Evolutionary conservation across 2,888 invertebrate species (phyloP).

Genomic region (Thera obeliscata): DNA sequence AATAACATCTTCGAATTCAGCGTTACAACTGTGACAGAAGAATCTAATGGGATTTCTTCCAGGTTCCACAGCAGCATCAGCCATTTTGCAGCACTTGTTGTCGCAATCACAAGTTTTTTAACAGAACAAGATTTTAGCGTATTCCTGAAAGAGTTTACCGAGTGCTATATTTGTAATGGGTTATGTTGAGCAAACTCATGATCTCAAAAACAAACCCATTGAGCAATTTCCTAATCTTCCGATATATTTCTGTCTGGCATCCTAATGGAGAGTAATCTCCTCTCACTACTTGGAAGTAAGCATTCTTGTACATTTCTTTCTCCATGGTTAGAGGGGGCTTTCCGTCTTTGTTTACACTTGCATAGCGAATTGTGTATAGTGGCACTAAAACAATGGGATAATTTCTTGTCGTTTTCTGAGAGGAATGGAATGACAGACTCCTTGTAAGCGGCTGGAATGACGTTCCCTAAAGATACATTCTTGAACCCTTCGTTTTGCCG

Average conservation of each 20-base stretch:
- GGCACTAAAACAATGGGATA: conserved; percentile 73
- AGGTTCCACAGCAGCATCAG: conserved; percentile 84
- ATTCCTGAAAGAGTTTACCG: background rate
- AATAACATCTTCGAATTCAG: conserved; percentile 91
- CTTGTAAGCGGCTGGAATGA: conserved; percentile 93
- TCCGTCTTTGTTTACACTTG: conserved; percentile 85
- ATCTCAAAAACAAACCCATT: conserved; percentile 39
- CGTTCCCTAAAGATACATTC: conserved; percentile 98
- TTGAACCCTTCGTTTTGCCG: conserved; percentile 98
- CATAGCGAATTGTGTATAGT: conserved; percentile 89
- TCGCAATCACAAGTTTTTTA: conserved; percentile 53
- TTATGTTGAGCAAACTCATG: conserved; percentile 20
- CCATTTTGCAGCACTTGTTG: conserved; percentile 67
- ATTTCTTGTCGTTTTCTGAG: conserved; percentile 88
- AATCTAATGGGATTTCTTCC: conserved; percentile 88
- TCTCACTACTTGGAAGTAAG: conserved; percentile 88
- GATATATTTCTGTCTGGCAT: conserved; percentile 38
- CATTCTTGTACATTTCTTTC: conserved; percentile 86
- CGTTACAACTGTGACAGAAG: conserved; percentile 96
- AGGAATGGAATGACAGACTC: conserved; percentile 92
- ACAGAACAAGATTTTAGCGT: too few species aligned
- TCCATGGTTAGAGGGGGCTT: conserved; percentile 85
- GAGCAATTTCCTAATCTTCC: conserved; percentile 36
- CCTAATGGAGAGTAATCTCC: conserved; percentile 91
- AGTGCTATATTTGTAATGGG: background rate